A percentile compares a stretch with the other conserved stretches of the same genome.
phyloP scores from a whole-genome alignment of 2,888 invertebrate species.

The Tipula vernalis region DNA sequence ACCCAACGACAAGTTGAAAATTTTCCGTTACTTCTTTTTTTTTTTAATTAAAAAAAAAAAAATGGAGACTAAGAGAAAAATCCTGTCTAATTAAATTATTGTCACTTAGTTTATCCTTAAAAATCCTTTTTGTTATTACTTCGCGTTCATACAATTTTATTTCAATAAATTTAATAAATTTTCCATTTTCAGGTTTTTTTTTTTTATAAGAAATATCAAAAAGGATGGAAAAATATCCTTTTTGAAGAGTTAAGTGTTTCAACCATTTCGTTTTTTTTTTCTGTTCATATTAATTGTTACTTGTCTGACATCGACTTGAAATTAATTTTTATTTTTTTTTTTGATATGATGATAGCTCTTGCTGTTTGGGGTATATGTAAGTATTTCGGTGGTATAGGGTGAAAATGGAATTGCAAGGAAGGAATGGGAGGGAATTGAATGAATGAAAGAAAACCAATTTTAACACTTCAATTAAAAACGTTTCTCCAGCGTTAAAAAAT shows the following conservation, averaged over 20 bases:
- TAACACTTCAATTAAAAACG: background rate
- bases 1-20: background rate
- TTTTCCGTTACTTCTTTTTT: background rate
- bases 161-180: slow-evolving; percentile 4
- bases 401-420: background rate
- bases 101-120: background rate
- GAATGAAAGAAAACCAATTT: background rate
- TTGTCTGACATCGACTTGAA: background rate
- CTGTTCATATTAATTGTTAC: background rate
- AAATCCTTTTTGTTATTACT: background rate
- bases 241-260: background rate
- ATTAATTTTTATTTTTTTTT: background rate
- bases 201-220: background rate
- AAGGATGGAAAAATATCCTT: background rate
- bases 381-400: background rate
- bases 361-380: background rate
- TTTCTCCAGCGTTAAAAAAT: background rate
- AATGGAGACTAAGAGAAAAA: background rate
- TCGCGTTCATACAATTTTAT: background rate
- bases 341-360: background rate
- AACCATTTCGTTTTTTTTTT: background rate
- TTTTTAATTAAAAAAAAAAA: background rate
- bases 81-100: background rate
- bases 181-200: background rate
- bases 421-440: background rate